Percentiles rank a stretch among this genome's conserved stretches.
Evolutionary conservation across 2,113 vertebrate species (phyloP).

Genomic region (Caretta caretta): DNA sequence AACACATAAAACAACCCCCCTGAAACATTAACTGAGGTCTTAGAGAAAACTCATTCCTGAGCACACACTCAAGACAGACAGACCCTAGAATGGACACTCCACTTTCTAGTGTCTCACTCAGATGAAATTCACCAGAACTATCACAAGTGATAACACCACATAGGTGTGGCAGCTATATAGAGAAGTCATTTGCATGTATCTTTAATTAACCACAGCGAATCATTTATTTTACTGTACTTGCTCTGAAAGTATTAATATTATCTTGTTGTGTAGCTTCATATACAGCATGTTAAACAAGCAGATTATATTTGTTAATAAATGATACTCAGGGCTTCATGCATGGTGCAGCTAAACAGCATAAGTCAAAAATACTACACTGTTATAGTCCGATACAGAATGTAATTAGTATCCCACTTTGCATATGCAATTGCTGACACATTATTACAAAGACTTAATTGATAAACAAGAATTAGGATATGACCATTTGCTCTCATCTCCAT

Average conservation of each 20-base stretch:
- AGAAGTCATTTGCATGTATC: slow-evolving; percentile 40
- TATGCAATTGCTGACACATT: slow-evolving; percentile 57
- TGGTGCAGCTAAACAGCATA: slow-evolving; percentile 65
- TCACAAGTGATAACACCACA: slow-evolving; percentile 20
- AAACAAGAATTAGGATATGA: slow-evolving; percentile 76
- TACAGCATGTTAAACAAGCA: slow-evolving; percentile 65
- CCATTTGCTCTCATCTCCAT: slow-evolving; percentile 69
- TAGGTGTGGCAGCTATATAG: slow-evolving; percentile 9
- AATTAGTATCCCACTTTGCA: slow-evolving; percentile 78
- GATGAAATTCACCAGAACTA: not conserved
- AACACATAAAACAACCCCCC: not conserved
- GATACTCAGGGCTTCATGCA: slow-evolving; percentile 32
- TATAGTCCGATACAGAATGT: slow-evolving; percentile 64
- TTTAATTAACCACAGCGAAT: slow-evolving; percentile 47
- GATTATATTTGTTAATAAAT: slow-evolving; percentile 68
- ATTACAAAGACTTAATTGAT: slow-evolving; percentile 79
- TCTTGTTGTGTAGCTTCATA: slow-evolving; percentile 55
- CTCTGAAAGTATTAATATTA: slow-evolving; percentile 53
- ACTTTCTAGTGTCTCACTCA: not conserved
- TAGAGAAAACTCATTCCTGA: not conserved
- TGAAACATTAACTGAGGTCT: not conserved
- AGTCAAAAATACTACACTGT: slow-evolving; percentile 67
- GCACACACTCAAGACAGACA: not conserved
- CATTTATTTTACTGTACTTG: slow-evolving; percentile 39
- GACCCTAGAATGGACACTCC: not conserved